Evolutionary conservation across 2,888 invertebrate genomes (phyloP), one percentile per base, ranked within the genome.

Genomic region (Himalopsyche tibetana): DNA sequence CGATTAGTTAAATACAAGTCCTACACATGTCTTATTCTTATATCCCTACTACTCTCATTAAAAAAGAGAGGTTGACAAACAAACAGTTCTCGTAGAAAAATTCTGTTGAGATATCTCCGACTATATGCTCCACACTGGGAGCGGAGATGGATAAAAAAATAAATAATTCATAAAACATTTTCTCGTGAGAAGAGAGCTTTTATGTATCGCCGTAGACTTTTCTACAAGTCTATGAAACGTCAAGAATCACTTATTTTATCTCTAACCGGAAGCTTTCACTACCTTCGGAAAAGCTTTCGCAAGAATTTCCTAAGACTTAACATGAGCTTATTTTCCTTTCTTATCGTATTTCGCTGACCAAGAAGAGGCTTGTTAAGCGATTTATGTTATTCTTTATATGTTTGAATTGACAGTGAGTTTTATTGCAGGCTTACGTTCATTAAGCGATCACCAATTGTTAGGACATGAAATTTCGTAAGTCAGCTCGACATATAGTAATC

Each of bases 301-400:
- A 74, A 36, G 74, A 74, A 74, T 38, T 74, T 74, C 74, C 74
- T 38, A 38, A 74, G 74, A 74, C 74, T 74, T 36, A 74, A 74
- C 74, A 74, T 74, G 74, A 74, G 74, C 74, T 74, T 74, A 74
- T 74, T 74, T 74, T 74, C 38, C 74, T 74, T 74, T 74, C 74
- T 74, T 74, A 74, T 74, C 74, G 74, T 74, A 74, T 74, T 74
- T 74, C 15, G 74, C 74, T 74, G 74, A 74, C 74, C 74, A 74
- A 74, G 74, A 74, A 74, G 74, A 74, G 36, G 74, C 74, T 28
- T 74, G 38, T 36, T 74, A 74, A 74, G 74, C 74, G 74, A 74
- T 74, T 74, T 74, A 74, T 74, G 74, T 74, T 74, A 74, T 74
- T 74, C 36, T 74, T 74, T 74, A 74, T 74, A 36, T 36, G 74